phyloP scores from a whole-genome alignment of 2,113 vertebrate genomes.

The Melanostigma gelatinosum region DNA sequence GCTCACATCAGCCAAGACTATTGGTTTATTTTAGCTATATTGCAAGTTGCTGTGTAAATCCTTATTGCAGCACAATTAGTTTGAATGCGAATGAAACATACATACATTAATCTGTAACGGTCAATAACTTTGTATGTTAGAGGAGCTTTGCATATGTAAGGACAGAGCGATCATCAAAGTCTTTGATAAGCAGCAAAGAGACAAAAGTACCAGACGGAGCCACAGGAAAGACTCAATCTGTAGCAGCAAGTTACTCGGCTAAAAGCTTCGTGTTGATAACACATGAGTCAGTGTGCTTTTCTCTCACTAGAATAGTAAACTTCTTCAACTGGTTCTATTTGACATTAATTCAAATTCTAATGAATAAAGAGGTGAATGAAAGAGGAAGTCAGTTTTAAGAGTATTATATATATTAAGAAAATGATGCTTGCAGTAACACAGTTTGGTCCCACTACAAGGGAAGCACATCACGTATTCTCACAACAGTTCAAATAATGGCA shows the following conservation, averaged over 20 bases:
- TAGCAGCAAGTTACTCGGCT: constrained; percentile 51
- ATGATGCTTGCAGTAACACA: constrained; percentile 50
- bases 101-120: constrained; percentile 23
- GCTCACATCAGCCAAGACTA: constrained; percentile 32
- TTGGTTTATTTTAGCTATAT: constrained; percentile 28
- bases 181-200: constrained; percentile 35
- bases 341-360: constrained; percentile 13
- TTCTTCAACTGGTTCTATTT: constrained; percentile 12
- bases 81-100: constrained; percentile 48
- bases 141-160: constrained; percentile 29
- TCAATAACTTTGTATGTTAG: constrained; percentile 13
- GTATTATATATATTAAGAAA: constrained; percentile 32
- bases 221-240: constrained; percentile 47
- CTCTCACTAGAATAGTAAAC: constrained; percentile 16
- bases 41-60: constrained; percentile 35
- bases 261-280: constrained; percentile 28
- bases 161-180: constrained; percentile 12
- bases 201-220: constrained; percentile 24
- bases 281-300: constrained; percentile 31
- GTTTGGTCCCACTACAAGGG: constrained; percentile 68
- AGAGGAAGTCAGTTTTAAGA: constrained; percentile 48
- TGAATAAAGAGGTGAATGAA: constrained; percentile 14
- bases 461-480: constrained; percentile 49
- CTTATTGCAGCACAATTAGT: constrained; percentile 52
- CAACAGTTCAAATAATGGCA: constrained; percentile 36